A percentile compares a stretch with the other conserved stretches of the same genome.
phyloP scores from a whole-genome alignment of 2,797 vertebrate species.

The Gambelia wislizenii region DNA sequence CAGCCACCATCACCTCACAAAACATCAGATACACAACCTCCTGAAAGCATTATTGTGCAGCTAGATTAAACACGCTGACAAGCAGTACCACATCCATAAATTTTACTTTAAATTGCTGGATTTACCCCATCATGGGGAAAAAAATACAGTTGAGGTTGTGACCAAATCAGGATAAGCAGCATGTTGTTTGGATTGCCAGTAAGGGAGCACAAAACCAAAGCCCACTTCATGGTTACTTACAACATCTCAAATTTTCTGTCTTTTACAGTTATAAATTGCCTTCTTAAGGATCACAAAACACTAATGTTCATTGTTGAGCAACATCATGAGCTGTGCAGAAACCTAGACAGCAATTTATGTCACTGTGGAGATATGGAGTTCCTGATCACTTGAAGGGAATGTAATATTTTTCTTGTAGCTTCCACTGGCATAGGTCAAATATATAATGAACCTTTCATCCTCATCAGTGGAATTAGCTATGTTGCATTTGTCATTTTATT shows the following conservation, averaged over 20 bases:
- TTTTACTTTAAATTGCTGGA: too few relatives aligned
- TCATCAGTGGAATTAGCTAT: conserved; percentile 10
- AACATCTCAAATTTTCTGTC: not conserved
- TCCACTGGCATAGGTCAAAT: conserved; percentile 26
- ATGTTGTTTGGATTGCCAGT: too few relatives aligned
- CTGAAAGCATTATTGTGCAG: too few relatives aligned
- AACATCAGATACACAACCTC: too few relatives aligned
- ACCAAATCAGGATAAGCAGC: too few relatives aligned
- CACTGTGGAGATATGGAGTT: not conserved
- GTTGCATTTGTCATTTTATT: conserved; percentile 23
- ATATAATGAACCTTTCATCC: conserved; percentile 12
- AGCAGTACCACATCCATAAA: too few relatives aligned
- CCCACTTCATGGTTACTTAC: too few relatives aligned
- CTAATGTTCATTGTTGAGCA: not conserved
- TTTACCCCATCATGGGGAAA: too few relatives aligned
- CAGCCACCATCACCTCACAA: too few relatives aligned
- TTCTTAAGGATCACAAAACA: not conserved
- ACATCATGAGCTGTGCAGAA: not conserved
- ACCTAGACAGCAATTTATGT: not conserved
- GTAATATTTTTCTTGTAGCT: conserved; percentile 26
- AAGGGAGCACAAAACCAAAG: not conserved
- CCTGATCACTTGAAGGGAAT: not conserved
- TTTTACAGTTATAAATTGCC: not conserved
- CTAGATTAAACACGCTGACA: too few relatives aligned
- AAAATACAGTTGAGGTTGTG: too few relatives aligned